Evolutionary conservation across 2,113 vertebrate genomes (phyloP), one percentile per base, ranked within the genome.

Genomic region (Microtus ochrogaster): DNA sequence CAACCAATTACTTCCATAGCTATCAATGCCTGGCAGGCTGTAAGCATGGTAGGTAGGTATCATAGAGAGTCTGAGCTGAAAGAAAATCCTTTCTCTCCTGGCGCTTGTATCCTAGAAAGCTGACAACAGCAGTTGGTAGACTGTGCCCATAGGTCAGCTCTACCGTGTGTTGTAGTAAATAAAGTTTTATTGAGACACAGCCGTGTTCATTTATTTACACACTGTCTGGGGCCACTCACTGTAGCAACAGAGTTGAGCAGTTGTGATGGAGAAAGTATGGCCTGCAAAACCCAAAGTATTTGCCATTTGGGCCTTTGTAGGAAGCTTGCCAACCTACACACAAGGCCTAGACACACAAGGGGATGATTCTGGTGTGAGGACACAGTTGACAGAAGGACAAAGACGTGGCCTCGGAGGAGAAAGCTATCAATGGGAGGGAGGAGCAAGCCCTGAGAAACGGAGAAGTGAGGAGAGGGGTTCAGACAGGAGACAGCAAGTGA

Each of bases 171-270:
- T 95, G 85, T 92, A 96, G 76, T 94, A 97, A 97, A 97, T 98
- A 97, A 96, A 98, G 96, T 97, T 97, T 96, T 97, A 97, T 95
- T 96, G 96, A 89, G 77, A 94, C 33, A 44, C 28, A 92, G 68
- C 91, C n/a, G 72, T 52, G 39, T 49, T 89, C 47, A 89, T 96
- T 97, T 97, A 94, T 95, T 97, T 97, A 96, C 61, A n/a, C 90
- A 52, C 41, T 41, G 89, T 90, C 93, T 96, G 47, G 82, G 85
- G 73, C 55, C 90, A 82, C 24, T 33, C 55, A 91, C 66, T 24
- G 39, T 44, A 66, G 63, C 28, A 33, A 74, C n/a, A 85, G 77
- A 96, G 86, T 76, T 72, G 93, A 94, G 85, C 73, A 88, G 92
- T 70, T 97, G 89, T 97, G 94, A 97, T 33, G 49, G 85, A 91